Percentiles rank a stretch among this genome's conserved stretches.
These are phyloP conservation scores for Ceryle rudis DNA, from an alignment of 2,797 vertebrate genomes.

Conservation along the genomic window DNA sequence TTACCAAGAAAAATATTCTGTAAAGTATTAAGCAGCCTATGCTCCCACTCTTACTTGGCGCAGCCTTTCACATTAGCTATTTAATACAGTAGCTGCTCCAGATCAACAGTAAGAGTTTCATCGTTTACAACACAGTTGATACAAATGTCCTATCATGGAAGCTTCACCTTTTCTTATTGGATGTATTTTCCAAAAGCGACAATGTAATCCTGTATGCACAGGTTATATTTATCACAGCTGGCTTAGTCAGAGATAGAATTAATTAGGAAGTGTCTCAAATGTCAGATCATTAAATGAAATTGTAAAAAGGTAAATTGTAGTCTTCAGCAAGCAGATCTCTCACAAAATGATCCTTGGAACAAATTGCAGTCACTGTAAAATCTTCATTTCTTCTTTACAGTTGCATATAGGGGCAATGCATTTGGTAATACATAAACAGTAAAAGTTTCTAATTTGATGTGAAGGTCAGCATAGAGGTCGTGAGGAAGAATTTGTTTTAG, in stretches of 20 bases:
- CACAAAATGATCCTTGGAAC: conserved; percentile 36
- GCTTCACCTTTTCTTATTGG: not conserved
- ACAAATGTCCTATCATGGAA: not conserved
- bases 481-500: conserved; percentile 8
- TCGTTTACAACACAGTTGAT: not conserved
- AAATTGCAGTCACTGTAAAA: not conserved
- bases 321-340: conserved; percentile 40
- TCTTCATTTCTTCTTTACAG: conserved; percentile 33
- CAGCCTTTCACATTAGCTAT: not conserved
- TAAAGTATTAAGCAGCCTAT: not conserved
- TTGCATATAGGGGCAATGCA: conserved; percentile 19
- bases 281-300: conserved; percentile 65
- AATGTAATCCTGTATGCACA: not conserved
- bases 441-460: conserved; percentile 33
- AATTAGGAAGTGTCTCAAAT: conserved; percentile 66
- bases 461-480: not conserved
- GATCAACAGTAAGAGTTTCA: not conserved
- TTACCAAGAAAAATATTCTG: not conserved
- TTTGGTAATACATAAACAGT: conserved; percentile 15
- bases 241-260: conserved; percentile 50
- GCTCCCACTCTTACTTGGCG: not conserved
- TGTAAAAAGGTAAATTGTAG: conserved; percentile 62
- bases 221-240: conserved; percentile 48
- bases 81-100: not conserved
- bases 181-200: not conserved